Base-by-base conservation (phyloP, 2,888 invertebrate species). In the Galeruca laticollis region DNA sequence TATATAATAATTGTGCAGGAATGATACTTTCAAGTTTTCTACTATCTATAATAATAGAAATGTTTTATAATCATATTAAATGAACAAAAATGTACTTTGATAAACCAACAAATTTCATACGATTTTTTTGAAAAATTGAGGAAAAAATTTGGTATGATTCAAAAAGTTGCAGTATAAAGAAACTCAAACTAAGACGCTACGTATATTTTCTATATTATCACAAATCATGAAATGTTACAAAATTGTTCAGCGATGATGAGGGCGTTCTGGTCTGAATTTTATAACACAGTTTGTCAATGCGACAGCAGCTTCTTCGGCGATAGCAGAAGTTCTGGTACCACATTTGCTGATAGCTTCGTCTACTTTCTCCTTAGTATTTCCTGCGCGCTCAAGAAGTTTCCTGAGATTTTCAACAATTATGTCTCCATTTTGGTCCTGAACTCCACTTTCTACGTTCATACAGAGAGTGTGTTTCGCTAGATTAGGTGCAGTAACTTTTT, bases 351-450 rank as follows among this genome's bases (percentile, higher is more conserved):
- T 11, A 9, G 18, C 13, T n/a, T 18, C 40, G 2, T 60, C 11
- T 3, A 21, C 21, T 21, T 40, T 60, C n/a, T 31, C 56, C 2
- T 31, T 8, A 2, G 8, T 33, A 33, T 3, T n/a, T 5, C 8
- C n/a, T 1, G n/a, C 15, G 11, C 13, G 40, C 1, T 9, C 3
- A 0, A 40, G 2, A 21, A 3, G 5, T 43, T 26, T 15, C 13
- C 31, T 60, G 0, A 67, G 20, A 6, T 20, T 37, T 1, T 59
- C 66, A 10, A 21, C 21, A 21, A 51, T 35, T 2, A 67, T 49
- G 11, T 59, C 51, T 13, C 66, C 66, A 33, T 51, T 26, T 49
- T 49, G 35, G 13, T 49, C 51, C 9, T 47, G 33, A 31, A 43
- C 10, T 5, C 37, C 51, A 2, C 10, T 13, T n/a, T 35, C 33